Base-by-base conservation (phyloP, 2,888 invertebrate genomes). In the Athalia circularis region DNA sequence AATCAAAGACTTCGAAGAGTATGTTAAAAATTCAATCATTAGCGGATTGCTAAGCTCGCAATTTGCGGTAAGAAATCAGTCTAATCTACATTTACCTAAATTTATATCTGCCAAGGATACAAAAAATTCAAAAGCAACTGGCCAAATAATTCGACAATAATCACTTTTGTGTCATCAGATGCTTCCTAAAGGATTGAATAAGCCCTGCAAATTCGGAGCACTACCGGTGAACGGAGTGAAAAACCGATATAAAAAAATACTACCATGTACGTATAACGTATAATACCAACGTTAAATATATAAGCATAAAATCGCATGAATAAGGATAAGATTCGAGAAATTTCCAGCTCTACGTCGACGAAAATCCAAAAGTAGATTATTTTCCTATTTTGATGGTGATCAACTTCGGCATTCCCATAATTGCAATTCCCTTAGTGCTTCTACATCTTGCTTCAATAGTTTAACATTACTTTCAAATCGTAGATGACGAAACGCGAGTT, bases 401-500 rank as follows among this genome's bases (percentile, higher is more conserved):
- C n/a, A 5, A 3, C n/a, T 43, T 64, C 29, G 29, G 29, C 29
- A 29, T 29, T 2, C 29, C 29, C 11, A 9, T 54, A 54, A 54
- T 6, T 54, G 1, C 54, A 54, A 54, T 54, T 4, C 54, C 7
- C 7, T 54, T 54, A 7, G 29, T 29, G 29, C 29, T 29, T 29
- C 29, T 29, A 29, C n/a, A 5, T 15, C 47, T 62, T 62, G 13
- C 5, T 43, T 11, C 57, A 47, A 13, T 57, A 47, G 43, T n/a
- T 48, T 15, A 11, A 8, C 13, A 13, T 72, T 13, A 4, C n/a
- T 59, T 57, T 4, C 11, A 70, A 57, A 57, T 54, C 13, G 59
- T 45, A 72, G 92, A 92, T 86, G 92, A 92, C 80, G 91, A 92
- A 77, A 91, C 91, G 3, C 87, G 92, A 81, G 92, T 92, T 4